Evolutionary conservation across 2,888 invertebrate genomes (phyloP).

Genomic region (Autographa gamma): DNA sequence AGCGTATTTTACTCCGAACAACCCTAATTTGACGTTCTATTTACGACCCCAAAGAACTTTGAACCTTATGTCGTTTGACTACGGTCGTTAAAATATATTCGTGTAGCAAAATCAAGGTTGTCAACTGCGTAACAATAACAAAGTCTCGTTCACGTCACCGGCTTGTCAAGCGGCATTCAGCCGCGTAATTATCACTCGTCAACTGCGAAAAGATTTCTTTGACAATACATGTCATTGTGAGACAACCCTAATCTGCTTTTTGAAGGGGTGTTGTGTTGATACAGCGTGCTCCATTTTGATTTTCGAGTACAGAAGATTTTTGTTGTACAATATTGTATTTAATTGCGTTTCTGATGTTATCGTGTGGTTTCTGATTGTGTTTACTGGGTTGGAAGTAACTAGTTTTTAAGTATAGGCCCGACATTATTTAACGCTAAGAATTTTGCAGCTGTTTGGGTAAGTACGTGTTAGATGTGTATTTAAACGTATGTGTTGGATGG

Average conservation of each 20-base stretch:
- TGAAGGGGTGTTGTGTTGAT: conserved; percentile 59
- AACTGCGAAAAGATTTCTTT: conserved; percentile 72
- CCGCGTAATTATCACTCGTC: conserved; percentile 80
- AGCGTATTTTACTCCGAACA: conserved; percentile 58
- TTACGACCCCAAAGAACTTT: conserved; percentile 11
- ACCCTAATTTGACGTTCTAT: conserved; percentile 35
- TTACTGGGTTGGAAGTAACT: conserved; percentile 7
- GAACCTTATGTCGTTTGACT: neutral
- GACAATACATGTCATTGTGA: conserved; percentile 72
- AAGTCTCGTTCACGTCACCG: conserved; percentile 59
- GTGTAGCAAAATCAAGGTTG: conserved; percentile 29
- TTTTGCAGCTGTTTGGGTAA: neutral
- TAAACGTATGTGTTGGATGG: neutral
- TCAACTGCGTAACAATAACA: conserved; percentile 53
- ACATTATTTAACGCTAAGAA: neutral
- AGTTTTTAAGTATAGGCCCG: neutral
- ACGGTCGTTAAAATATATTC: conserved; percentile 15
- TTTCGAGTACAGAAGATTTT: conserved; percentile 25
- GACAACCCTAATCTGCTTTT: conserved; percentile 70
- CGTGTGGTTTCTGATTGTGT: conserved; percentile 1
- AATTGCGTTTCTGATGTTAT: conserved; percentile 34
- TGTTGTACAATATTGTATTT: conserved; percentile 36
- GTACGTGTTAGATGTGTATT: neutral
- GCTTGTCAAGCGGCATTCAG: conserved; percentile 76
- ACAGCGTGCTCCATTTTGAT: conserved; percentile 47